Percentiles rank a stretch among this genome's conserved stretches.
phyloP scores from a whole-genome alignment of 2,797 vertebrate genomes.

The Hippoglossus hippoglossus region DNA sequence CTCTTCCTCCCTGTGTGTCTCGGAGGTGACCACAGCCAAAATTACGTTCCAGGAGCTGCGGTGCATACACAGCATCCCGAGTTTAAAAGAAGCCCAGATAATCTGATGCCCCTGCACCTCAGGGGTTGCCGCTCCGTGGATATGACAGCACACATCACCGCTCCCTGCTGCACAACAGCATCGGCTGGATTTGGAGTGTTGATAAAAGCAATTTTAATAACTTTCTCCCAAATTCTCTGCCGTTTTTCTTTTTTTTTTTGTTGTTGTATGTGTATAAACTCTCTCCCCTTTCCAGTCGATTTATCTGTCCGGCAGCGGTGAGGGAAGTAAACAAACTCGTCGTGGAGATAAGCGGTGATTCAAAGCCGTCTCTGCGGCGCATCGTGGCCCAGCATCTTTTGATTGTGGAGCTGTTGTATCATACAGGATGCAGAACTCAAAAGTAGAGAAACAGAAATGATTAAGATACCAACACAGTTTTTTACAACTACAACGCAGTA shows the following conservation, averaged over 20 bases:
- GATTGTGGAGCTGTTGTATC: slow-evolving; percentile 49
- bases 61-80: slow-evolving; percentile 61
- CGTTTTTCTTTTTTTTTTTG: neutral
- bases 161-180: slow-evolving; percentile 57
- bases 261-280: slow-evolving; percentile 50
- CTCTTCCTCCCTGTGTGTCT: slow-evolving; percentile 39
- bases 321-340: slow-evolving; percentile 69
- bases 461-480: slow-evolving; percentile 38
- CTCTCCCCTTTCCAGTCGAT: slow-evolving; percentile 46
- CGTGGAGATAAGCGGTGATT: slow-evolving; percentile 63
- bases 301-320: slow-evolving; percentile 63
- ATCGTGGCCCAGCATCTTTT: slow-evolving; percentile 50
- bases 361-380: slow-evolving; percentile 50
- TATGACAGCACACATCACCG: slow-evolving; percentile 45
- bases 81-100: slow-evolving; percentile 63
- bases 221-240: slow-evolving; percentile 54
- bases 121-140: slow-evolving; percentile 58
- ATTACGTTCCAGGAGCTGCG: slow-evolving; percentile 64
- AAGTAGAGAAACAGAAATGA: slow-evolving; percentile 34
- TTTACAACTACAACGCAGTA: slow-evolving; percentile 19
- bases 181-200: slow-evolving; percentile 57
- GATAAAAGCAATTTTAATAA: slow-evolving; percentile 77
- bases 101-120: slow-evolving; percentile 73
- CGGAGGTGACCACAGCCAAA: slow-evolving; percentile 54
- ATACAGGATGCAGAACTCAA: slow-evolving; percentile 25